phyloP scores from a whole-genome alignment of 2,113 vertebrate species.

The Athene noctua region DNA sequence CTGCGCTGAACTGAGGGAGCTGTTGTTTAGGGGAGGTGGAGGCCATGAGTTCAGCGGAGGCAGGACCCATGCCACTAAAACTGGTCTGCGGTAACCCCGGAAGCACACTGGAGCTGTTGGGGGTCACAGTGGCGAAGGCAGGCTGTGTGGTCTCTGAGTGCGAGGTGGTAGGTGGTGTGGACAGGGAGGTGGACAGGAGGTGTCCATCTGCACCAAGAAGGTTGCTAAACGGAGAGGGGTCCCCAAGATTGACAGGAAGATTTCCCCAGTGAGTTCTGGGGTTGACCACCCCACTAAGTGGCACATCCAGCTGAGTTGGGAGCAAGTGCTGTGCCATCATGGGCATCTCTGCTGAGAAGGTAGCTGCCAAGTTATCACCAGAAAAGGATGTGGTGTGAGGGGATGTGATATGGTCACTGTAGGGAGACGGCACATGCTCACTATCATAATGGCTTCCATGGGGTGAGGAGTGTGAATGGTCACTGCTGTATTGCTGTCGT shows the following conservation, averaged over 20 bases:
- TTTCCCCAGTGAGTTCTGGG: slow-evolving; percentile 92
- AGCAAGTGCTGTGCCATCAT: slow-evolving; percentile 86
- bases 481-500: slow-evolving; percentile 87
- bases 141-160: slow-evolving; percentile 93
- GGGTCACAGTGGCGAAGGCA: slow-evolving; percentile 86
- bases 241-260: slow-evolving; percentile 87
- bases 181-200: slow-evolving; percentile 95
- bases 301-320: slow-evolving; percentile 86
- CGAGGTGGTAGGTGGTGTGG: slow-evolving; percentile 91
- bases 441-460: slow-evolving; percentile 95
- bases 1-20: slow-evolving; percentile 98
- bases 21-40: slow-evolving; percentile 93
- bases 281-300: slow-evolving; percentile 87
- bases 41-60: slow-evolving; percentile 85
- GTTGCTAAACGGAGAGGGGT: slow-evolving; percentile 90
- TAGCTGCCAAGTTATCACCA: slow-evolving; percentile 79
- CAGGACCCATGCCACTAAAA: slow-evolving; percentile 83
- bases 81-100: slow-evolving; percentile 90
- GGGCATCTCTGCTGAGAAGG: slow-evolving; percentile 90
- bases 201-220: slow-evolving; percentile 91
- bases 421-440: slow-evolving; percentile 94
- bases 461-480: slow-evolving; percentile 86
- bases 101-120: slow-evolving; percentile 83
- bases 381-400: slow-evolving; percentile 85
- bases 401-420: slow-evolving; percentile 94